Evolutionary conservation across 2,888 invertebrate genomes (phyloP), one percentile per base, ranked within the genome.

Genomic region (Fragum fragum): DNA sequence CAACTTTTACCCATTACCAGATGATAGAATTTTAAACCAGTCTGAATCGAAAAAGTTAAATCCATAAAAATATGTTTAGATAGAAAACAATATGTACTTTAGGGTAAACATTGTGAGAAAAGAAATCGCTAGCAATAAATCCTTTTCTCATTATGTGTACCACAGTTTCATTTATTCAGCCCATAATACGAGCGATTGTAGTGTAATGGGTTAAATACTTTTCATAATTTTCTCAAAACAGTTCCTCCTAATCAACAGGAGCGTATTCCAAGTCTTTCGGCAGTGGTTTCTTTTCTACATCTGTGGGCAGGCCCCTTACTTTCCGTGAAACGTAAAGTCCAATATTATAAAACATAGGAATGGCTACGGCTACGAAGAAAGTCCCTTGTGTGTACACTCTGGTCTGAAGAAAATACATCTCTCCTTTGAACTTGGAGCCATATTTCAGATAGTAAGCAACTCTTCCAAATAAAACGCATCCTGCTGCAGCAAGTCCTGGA

Each of bases 341-440:
- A n/a, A 66, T 39, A n/a, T 26, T 21, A n/a, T 42, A 66, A 21
- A 66, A 21, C 2, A 42, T 42, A 18, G 66, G 66, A n/a, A 66
- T n/a, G 11, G 66, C 21, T 5, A 39, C 11, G 1, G 23, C 11
- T 5, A 42, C 14, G 3, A 66, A 16, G 26, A 66, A 21, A 1
- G 66, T 66, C 16, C 39, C 66, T 21, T 66, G 66, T 42, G 66
- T 66, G 29, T 66, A 66, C 14, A 66, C 23, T 21, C 66, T 36
- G 1, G 66, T 66, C 42, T 39, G 21, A 2, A 66, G 23, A 23
- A 66, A 7, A n/a, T 42, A 66, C 66, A 66, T 66, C 42, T 66
- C 66, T 29, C 61, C n/a, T 32, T 32, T 32, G 1, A 61, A n/a
- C 32, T 61, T 61, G 61, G 61, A 61, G 11, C 61, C 32, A 32